Evolutionary conservation across 2,888 invertebrate species (phyloP), one percentile per base, ranked within the genome.

Genomic region (Mimumesa dahlbomi): DNA sequence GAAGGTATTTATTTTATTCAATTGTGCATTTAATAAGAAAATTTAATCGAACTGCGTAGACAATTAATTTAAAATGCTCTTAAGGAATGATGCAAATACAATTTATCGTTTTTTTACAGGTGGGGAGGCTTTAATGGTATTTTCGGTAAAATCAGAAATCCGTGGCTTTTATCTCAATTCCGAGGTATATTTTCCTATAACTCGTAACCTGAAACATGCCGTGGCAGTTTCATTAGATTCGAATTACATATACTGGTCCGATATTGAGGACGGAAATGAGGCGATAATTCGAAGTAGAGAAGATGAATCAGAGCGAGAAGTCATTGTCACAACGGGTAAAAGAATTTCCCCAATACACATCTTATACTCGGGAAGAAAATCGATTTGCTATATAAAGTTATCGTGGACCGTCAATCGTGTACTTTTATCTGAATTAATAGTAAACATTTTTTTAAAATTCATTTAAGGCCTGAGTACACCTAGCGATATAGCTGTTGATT

Each of bases 401-500:
- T n/a, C n/a, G n/a, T n/a, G n/a, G n/a, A n/a, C n/a, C n/a, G n/a
- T n/a, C n/a, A n/a, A n/a, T n/a, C n/a, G n/a, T n/a, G n/a, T n/a
- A n/a, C n/a, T n/a, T n/a, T n/a, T n/a, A n/a, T n/a, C n/a, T n/a
- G n/a, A n/a, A n/a, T n/a, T n/a, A n/a, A n/a, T n/a, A n/a, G n/a
- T n/a, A n/a, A n/a, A n/a, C n/a, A n/a, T n/a, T 34, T 0, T 45
- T 34, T 16, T 40, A 5, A 11, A 18, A 16, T n/a, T 18, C n/a
- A n/a, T n/a, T 31, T 16, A 64, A 73, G 96, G 96, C 0, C 84
- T 96, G 0, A 93, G 93, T 65, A 91, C 92, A 2, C 94, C 95
- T 0, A 95, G 95, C 69, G 95, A 95, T 78, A 90, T 96, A 57
- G 94, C 94, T 0, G 90, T 95, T 18, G 96, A 96, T 88, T 95